Evolutionary conservation across 2,888 invertebrate species (phyloP), one percentile per base, ranked within the genome.

Genomic region (Drosophila anomelani): DNA sequence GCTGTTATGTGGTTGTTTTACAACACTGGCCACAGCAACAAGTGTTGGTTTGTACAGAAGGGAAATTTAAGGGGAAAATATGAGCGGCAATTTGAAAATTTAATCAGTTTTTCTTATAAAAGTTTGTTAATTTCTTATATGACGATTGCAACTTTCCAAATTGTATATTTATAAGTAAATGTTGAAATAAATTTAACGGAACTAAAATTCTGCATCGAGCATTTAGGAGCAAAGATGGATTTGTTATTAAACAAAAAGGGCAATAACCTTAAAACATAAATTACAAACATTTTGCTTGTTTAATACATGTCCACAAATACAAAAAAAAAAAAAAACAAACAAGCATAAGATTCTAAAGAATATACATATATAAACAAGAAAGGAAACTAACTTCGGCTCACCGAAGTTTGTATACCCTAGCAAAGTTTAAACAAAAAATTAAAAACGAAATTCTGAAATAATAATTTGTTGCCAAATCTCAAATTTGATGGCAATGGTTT

Each of bases 1-100:
- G 44, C 34, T 39, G 34, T 13, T 10, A 8, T 10, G 17, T n/a
- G 2, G 2, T 1, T 13, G 29, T 17, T 59, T 12, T 13, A 17
- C 64, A 64, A 56, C 64, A 73, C 73, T 72, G 51, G 3, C 12
- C n/a, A 12, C 3, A 20, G 44, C 72, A 73, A 64, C 73, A 73
- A 73, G 72, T 73, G 49, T 56, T 59, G 64, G 15, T n/a, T 13
- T 17, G 3, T 2, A 13, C 8, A 12, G 17, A 17, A 20, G 34
- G 26, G 29, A 64, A 54, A 23, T 26, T n/a, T 3, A 29, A 4
- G n/a, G 7, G 17, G 12, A 32, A 13, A 36, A 41, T 34, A 13
- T 34, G 2, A 41, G 60, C 59, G 63, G 17, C 8, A 38, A 53
- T 17, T 41, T 49, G 1, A 49, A 49, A 53, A 43, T 3, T 2